Base-by-base conservation (phyloP, 2,797 vertebrate genomes). In the Florisuga fusca region DNA sequence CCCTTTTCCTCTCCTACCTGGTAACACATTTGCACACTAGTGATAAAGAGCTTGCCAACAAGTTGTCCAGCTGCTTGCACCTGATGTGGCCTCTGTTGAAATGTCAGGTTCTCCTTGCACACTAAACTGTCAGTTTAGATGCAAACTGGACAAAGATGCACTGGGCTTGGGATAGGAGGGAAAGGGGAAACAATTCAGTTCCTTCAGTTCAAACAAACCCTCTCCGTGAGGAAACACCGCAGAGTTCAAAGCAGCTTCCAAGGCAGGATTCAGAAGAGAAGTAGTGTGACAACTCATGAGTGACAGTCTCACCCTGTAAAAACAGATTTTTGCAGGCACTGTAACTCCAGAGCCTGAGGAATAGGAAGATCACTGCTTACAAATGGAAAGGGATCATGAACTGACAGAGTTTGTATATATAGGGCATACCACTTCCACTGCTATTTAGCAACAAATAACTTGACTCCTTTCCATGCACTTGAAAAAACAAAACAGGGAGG, bases 121-220 rank as follows among this genome's bases (percentile, higher is more conserved):
- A 14, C 6, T 12, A 29, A 61, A 34, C 18, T 7, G 31, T 21
- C 3, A 2, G 54, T 31, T 62, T 10, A 26, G 21, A 36, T 36
- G 33, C 51, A 73, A 46, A 59, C 53, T 45, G 20, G 15, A 36
- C 27, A 21, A 38, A 69, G 43, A 61, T 12, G 14, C 43, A 34
- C 13, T n/a, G 45, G 36, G 25, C 22, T 76, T 17, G 12, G 7
- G 14, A 31, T 2, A 48, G 48, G 33, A 84, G 21, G n/a, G 41
- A 54, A 48, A 36, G 38, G 25, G 53, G 34, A 29, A 69, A 25
- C 2, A 0, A 87, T 82, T n/a, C 10, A 58, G 1, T 0, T 21
- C 57, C 21, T 61, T 68, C 61, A 31, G 31, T 53, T 43, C 54
- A 87, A 81, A 61, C 36, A 53, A 93, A 58, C 10, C 34, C 19